These are phyloP conservation scores for Anthrax anthrax DNA, from an alignment of 2,888 invertebrate species.

Conservation along the genomic window DNA sequence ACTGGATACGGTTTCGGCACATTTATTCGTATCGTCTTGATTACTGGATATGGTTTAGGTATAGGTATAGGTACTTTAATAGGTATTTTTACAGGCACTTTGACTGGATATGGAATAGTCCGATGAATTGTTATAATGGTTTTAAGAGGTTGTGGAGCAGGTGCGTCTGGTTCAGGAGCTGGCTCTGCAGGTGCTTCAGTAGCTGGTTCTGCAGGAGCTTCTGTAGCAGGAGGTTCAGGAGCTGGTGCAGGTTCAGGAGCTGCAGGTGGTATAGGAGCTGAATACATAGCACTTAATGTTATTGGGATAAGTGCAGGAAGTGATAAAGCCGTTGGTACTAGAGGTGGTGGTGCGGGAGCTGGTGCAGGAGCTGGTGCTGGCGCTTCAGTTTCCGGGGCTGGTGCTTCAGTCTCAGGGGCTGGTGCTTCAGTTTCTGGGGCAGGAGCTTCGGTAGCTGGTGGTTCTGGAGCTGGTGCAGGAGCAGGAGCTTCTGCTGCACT, in stretches of 20 bases:
- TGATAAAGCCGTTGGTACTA: neutral
- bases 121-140: conserved; percentile 2
- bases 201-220: neutral
- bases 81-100: conserved; percentile 6
- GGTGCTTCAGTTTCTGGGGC: neutral
- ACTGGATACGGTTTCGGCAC: conserved; percentile 10
- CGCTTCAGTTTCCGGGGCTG: neutral
- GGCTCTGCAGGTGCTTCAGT: neutral
- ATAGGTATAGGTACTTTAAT: too few relatives aligned
- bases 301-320: conserved; percentile 4
- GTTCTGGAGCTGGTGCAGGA: neutral
- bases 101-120: conserved; percentile 6
- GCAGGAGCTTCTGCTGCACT: conserved; percentile 1
- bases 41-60: neutral
- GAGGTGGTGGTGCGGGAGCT: neutral
- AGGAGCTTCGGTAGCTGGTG: neutral
- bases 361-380: neutral
- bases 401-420: conserved; percentile 3
- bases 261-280: neutral
- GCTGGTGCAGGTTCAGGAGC: neutral
- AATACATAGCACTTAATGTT: neutral
- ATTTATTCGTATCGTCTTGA: neutral
- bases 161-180: neutral
- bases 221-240: conserved; percentile 1
- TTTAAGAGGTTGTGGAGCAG: neutral